Evolutionary conservation across 2,888 invertebrate genomes (phyloP).

Genomic region (Conchocele bisecta): DNA sequence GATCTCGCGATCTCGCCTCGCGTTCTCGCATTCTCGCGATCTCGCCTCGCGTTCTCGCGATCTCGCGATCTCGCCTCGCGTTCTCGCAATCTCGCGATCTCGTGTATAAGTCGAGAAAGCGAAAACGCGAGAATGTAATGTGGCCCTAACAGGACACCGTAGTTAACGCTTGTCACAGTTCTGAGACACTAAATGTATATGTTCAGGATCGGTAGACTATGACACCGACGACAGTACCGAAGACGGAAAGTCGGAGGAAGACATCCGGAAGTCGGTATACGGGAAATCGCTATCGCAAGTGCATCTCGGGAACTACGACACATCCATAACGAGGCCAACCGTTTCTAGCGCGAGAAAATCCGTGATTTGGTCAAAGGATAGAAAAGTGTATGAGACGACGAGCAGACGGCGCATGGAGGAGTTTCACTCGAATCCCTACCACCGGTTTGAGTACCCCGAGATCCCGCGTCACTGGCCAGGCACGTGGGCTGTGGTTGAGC

Average conservation of each 20-base stretch:
- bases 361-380: constrained; percentile 70
- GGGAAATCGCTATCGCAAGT: constrained; percentile 48
- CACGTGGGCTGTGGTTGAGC: constrained; percentile 66
- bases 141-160: too few relatives aligned
- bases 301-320: constrained; percentile 54
- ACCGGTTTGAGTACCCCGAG: constrained; percentile 65
- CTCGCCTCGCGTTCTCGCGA: too few relatives aligned
- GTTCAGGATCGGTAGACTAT: too few relatives aligned
- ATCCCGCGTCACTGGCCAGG: constrained; percentile 72
- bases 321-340: constrained; percentile 66
- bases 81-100: too few relatives aligned
- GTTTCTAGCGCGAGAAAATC: constrained; percentile 68
- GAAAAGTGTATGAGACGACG: constrained; percentile 65
- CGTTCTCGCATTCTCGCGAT: too few relatives aligned
- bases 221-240: too few relatives aligned
- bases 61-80: too few relatives aligned
- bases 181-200: too few relatives aligned
- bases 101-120: too few relatives aligned
- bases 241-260: constrained; percentile 44
- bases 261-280: constrained; percentile 58
- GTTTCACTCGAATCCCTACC: constrained; percentile 63
- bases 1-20: too few relatives aligned
- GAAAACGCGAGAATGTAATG: too few relatives aligned
- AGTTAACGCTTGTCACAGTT: too few relatives aligned
- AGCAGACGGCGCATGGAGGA: constrained; percentile 57